Base-by-base conservation (phyloP, 2,888 invertebrate genomes). In the Stenoptilia bipunctidactyla region DNA sequence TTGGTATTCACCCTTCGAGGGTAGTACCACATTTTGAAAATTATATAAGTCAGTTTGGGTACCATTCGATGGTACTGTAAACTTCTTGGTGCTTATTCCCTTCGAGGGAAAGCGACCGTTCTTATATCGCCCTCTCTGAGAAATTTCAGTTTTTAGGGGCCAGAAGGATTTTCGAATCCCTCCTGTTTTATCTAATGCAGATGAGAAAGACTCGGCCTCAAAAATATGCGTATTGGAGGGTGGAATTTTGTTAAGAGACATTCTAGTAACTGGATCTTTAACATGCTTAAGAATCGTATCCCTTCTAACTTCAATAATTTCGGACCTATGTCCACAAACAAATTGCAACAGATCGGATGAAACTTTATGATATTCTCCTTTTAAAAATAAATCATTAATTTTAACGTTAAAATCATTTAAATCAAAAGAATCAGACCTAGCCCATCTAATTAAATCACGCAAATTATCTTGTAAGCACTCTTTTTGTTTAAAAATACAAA, bases 401-500 rank as follows among this genome's bases (percentile, higher is more conserved):
- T 44, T 47, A 12, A 37, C 39, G 15, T 13, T 15, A 1, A 42
- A 34, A 2, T 35, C 12, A 15, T 35, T 12, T 25, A 25, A 8
- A 25, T 25, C 9, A n/a, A n/a, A n/a, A 25, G 6, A 5, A 25
- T 9, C 27, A 5, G 27, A 25, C 9, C 27, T 25, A 8, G 15
- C 12, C 41, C 43, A 45, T 5, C 2, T 20, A 8, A 45, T 13
- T 12, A 49, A 15, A 8, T 43, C 34, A 12, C 37, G 43, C 8
- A 51, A 14, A 14, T 13, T 25, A n/a, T n/a, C n/a, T n/a, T n/a
- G n/a, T n/a, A n/a, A n/a, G 8, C 38, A 35, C 36, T 48, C 45
- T 39, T 42, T 41, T 40, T 52, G 50, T 38, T 51, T 50, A 10
- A 53, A 15, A n/a, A 45, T 15, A 33, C 49, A 46, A 40, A 38